Base-by-base conservation (phyloP, 2,113 vertebrate species). In the Lates calcarifer region DNA sequence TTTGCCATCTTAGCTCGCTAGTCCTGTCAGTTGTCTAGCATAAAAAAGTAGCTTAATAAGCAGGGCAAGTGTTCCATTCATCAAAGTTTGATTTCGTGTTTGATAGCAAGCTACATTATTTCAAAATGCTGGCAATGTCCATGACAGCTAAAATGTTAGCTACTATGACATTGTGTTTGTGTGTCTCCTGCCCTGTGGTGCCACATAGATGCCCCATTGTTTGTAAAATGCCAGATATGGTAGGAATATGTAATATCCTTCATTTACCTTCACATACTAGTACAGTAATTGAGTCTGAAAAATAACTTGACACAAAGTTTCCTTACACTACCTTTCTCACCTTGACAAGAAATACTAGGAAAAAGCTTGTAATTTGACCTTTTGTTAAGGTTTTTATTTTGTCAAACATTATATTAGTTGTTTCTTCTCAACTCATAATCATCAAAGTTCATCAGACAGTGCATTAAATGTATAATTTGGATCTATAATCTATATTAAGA, bases 381-480 rank as follows among this genome's bases (percentile, higher is more conserved):
- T 20, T 47, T 49, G 7, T 49, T 22, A 26, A 26, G 53, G 17
- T 18, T 43, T 11, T 31, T 28, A 18, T 64, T 64, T 39, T 43
- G 13, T 62, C 20, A 64, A 9, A 13, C 9, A 28, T 8, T 26
- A 31, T 58, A 37, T 22, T 3, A 24, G 43, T 45, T 45, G 14
- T 26, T 47, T 70, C 24, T 28, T 74, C 26, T 77, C 9, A 18
- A 7, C 45, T 47, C 18, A 6, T 20, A 20, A 28, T 62, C 39
- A 41, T 75, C 28, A 76, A 31, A 79, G 33, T 47, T 22, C 41
- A 73, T 74, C 58, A 64, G 72, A 64, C 0, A 1, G 24, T 9
- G 9, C 45, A 67, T 49, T 56, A 41, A 49, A 56, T 65, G 12
- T 33, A 55, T 37, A 39, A 78, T 62, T 68, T 70, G 55, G 26